Base-by-base conservation (phyloP, 2,797 vertebrate species). In the Rhynchonycteris naso region DNA sequence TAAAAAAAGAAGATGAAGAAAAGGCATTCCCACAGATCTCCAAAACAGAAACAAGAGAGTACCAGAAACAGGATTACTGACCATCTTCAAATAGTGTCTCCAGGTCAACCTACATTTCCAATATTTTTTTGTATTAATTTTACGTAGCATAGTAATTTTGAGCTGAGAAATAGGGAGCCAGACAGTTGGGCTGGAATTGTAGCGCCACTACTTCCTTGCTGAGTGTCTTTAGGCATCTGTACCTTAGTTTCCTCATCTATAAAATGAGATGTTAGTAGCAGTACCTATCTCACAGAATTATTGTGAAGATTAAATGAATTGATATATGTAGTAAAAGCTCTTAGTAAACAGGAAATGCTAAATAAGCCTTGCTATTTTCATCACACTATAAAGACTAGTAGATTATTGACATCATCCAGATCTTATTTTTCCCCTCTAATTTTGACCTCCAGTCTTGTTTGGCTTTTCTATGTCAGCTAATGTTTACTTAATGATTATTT, bases 1-100 rank as follows among this genome's bases (percentile, higher is more conserved):
- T 88, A 96, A 92, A 97, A 97, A 91, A 43, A 43, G 43, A 43
- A 43, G 43, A 43, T 43, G 88, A 97, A 95, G 95, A 98, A 98
- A 98, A 74, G 47, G 93, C 87, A 96, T 96, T 97, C 85, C 97
- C 65, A 96, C 6, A 72, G 76, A 97, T 90, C 86, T 96, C 96
- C 95, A 96, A 97, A 97, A 90, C 28, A 54, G 93, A 84, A 97
- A 95, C 81, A 96, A 94, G 88, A 93, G 43, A 76, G 86, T 85
- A 93, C 3, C 47, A 35, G 38, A 93, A 91, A 59, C n/a, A 61
- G 69, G 59, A 85, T 80, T 75, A 65, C 66, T 33, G n/a, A 35
- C 11, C 21, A 30, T 50, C 66, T 91, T 91, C 26, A 54, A 61
- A 83, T n/a, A 87, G 22, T 59, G 52, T 38, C 79, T 91, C 43